Base-by-base conservation (phyloP, 1,140 invertebrate species). In the Drosophila bocqueti region DNA sequence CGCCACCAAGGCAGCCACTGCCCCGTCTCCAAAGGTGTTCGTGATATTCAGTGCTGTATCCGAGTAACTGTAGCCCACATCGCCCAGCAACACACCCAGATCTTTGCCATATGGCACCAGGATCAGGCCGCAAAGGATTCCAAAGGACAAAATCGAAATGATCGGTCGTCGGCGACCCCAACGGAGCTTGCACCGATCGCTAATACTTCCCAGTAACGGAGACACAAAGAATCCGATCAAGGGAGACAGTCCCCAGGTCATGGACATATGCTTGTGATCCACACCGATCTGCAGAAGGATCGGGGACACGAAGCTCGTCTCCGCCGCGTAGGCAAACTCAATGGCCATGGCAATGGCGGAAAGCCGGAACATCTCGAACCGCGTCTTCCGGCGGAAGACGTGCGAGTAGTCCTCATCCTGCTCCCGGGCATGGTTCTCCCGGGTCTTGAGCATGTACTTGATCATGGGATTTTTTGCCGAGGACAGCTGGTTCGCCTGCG, bases 291-390 rank as follows among this genome's bases (percentile, higher is more conserved):
- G 96, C 3, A 97, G 93, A 1, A 98, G 93, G 2, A 96, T 97
- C 2, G 97, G 97, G 13, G 96, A 97, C 0, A 97, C 97, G 87
- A 98, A 97, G 2, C 97, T 97, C 2, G 97, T 98, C 93, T 98
- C 97, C 0, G 97, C 97, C 0, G 97, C 96, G 82, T 98, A 98
- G 16, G 96, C 97, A 91, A 98, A 96, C 92, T 98, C 97, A 15
- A 98, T 97, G 4, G 97, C 97, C 95, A 97, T 97, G 2, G 97
- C 96, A 1, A 96, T 96, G 2, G 96, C 95, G 4, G 96, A 96
- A 1, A 98, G 93, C 0, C 96, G 93, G 2, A 97, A 94, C 61
- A 98, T 90, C 90, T 98, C 96, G 15, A 94, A 92, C 8, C 95
- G 92, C 0, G 95, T 95, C 91, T 97, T 97, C 55, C 93, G 92